A percentile compares a stretch with the other conserved stretches of the same genome.
phyloP scores from a whole-genome alignment of 2,113 vertebrate genomes.

The Ctenodactylus gundi region DNA sequence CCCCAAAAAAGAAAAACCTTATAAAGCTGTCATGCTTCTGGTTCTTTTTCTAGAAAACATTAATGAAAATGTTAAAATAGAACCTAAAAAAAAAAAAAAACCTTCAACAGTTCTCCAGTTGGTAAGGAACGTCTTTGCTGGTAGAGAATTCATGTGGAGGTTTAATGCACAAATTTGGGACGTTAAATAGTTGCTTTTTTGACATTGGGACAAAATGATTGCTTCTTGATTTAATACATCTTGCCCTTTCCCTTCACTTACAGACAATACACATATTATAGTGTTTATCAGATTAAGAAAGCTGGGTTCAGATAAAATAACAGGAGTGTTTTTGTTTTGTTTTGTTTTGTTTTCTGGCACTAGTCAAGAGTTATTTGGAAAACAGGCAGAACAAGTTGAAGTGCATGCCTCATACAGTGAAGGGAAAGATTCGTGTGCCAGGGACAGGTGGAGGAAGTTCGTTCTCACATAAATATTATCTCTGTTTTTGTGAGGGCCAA shows the following conservation, averaged over 20 bases:
- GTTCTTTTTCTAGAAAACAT: constrained; percentile 21
- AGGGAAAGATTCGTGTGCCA: constrained; percentile 13
- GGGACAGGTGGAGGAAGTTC: constrained; percentile 53
- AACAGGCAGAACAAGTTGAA: constrained; percentile 61
- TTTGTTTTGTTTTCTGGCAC: background rate
- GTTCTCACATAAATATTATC: constrained; percentile 51
- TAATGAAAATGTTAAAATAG: background rate
- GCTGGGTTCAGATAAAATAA: constrained; percentile 31
- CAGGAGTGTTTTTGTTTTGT: background rate
- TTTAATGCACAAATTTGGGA: background rate
- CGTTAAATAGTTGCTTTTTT: background rate
- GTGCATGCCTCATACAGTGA: background rate
- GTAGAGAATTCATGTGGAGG: background rate
- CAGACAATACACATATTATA: background rate
- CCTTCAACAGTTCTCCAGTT: background rate
- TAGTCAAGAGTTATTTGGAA: constrained; percentile 48
- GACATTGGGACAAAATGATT: background rate
- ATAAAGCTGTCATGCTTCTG: background rate
- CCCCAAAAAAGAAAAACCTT: too few relatives aligned
- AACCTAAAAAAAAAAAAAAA: background rate
- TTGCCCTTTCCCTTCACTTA: background rate
- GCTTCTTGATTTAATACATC: background rate
- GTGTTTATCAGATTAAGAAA: constrained; percentile 42
- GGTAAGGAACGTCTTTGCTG: background rate
- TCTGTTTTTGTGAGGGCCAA: constrained; percentile 38